phyloP scores from a whole-genome alignment of 2,113 vertebrate species.

The Lepus europaeus region DNA sequence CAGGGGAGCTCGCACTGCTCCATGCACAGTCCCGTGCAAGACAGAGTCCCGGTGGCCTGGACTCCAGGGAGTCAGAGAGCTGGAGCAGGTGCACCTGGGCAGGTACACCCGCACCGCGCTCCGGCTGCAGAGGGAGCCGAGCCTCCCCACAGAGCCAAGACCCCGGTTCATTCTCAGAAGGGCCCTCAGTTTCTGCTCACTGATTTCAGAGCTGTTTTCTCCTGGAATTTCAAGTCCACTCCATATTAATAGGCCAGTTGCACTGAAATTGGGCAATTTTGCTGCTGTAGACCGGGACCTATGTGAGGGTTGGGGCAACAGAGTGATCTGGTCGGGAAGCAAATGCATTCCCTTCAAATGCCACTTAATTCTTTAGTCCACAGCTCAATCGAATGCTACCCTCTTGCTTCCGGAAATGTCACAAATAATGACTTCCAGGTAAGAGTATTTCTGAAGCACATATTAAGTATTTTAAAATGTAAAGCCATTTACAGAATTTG shows the following conservation, averaged over 20 bases:
- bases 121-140: background rate
- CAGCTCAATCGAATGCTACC: accelerated
- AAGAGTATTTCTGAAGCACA: background rate
- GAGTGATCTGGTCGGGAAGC: background rate
- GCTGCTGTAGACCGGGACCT: background rate
- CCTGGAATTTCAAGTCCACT: background rate
- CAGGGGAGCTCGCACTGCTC: background rate
- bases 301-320: accelerated
- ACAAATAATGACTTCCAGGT: background rate
- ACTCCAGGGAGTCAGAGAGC: background rate
- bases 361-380: background rate
- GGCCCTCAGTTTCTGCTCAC: conserved; percentile 53
- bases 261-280: background rate
- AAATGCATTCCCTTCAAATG: background rate
- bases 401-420: background rate
- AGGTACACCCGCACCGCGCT: accelerated
- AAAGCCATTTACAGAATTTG: background rate
- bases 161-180: conserved; percentile 8
- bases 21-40: background rate
- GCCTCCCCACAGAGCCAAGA: background rate
- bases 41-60: background rate
- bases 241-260: background rate
- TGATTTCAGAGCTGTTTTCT: conserved; percentile 52
- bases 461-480: background rate
- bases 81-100: accelerated